Conservation (phyloP, 1,140 invertebrate genomes). For the Drosophila tropicalis region DNA sequence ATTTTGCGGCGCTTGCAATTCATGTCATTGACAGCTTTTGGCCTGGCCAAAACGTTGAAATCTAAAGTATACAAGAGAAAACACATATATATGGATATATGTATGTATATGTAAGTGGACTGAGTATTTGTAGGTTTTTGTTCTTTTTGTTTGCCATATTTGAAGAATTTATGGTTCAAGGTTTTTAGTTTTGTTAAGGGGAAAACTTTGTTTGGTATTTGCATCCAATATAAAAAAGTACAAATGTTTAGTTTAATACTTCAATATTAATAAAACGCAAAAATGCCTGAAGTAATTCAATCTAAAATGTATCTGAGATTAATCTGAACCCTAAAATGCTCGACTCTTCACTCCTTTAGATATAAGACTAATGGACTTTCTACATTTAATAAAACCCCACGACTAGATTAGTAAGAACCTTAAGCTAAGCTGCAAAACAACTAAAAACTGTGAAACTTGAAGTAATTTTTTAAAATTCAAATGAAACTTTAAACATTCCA, state of each 20-base stretch:
- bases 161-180: slow-evolving; percentile 59
- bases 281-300: too few relatives aligned
- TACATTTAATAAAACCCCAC: too few relatives aligned
- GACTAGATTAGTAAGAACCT: too few relatives aligned
- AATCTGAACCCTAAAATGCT: too few relatives aligned
- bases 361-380: too few relatives aligned
- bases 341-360: too few relatives aligned
- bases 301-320: too few relatives aligned
- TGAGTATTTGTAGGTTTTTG: slow-evolving; percentile 54
- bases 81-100: slow-evolving; percentile 8
- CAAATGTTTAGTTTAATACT: slow-evolving; percentile 11
- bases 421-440: too few relatives aligned
- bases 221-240: background rate
- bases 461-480: too few relatives aligned
- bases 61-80: slow-evolving; percentile 23
- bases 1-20: slow-evolving; percentile 60
- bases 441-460: too few relatives aligned
- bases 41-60: slow-evolving; percentile 18
- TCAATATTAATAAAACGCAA: background rate
- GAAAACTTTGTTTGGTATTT: background rate
- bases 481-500: too few relatives aligned
- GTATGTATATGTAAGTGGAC: slow-evolving; percentile 27
- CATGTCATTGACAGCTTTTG: slow-evolving; percentile 74
- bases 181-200: slow-evolving; percentile 29
- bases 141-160: slow-evolving; percentile 4